These are phyloP conservation scores for Acinonyx jubatus DNA, from an alignment of 2,113 vertebrate genomes.

Conservation along the genomic window DNA sequence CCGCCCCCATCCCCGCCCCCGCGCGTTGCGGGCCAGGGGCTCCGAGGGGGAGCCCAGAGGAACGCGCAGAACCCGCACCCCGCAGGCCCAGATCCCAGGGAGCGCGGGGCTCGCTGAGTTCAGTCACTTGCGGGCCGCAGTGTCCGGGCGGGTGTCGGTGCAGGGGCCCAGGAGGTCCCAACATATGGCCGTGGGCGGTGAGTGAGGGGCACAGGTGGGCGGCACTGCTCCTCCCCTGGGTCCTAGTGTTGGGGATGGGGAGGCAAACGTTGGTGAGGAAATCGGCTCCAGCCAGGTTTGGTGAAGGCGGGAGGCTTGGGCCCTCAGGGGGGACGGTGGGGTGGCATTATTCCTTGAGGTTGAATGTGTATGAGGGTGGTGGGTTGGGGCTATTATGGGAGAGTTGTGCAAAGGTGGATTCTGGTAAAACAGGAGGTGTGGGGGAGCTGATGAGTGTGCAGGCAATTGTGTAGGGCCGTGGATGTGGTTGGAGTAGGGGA, in stretches of 20 bases:
- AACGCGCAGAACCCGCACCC: rapidly evolving
- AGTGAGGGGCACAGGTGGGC: not conserved
- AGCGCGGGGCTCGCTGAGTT: not conserved
- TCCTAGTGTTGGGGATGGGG: not conserved
- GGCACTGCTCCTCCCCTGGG: not conserved
- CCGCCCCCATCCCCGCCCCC: slow-evolving; percentile 4
- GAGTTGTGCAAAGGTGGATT: not conserved
- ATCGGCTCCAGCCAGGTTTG: not conserved
- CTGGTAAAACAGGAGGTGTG: not conserved
- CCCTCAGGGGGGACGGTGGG: not conserved
- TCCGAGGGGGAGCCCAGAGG: not conserved
- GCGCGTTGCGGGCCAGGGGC: not conserved
- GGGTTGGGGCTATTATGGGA: not conserved
- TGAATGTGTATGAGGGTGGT: not conserved
- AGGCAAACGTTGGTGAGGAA: not conserved
- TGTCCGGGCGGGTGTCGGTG: not conserved
- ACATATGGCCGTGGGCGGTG: not conserved
- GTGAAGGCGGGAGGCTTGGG: not conserved
- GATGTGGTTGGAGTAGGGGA: not conserved
- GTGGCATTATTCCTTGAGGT: not conserved
- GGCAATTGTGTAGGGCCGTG: not conserved
- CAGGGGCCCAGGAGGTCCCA: not conserved
- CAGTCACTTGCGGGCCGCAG: not conserved
- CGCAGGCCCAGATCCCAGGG: no score
- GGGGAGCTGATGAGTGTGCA: not conserved